Percentiles rank a stretch among this genome's conserved stretches.
phyloP scores from a whole-genome alignment of 2,797 vertebrate genomes.

The Myotis findleyi region DNA sequence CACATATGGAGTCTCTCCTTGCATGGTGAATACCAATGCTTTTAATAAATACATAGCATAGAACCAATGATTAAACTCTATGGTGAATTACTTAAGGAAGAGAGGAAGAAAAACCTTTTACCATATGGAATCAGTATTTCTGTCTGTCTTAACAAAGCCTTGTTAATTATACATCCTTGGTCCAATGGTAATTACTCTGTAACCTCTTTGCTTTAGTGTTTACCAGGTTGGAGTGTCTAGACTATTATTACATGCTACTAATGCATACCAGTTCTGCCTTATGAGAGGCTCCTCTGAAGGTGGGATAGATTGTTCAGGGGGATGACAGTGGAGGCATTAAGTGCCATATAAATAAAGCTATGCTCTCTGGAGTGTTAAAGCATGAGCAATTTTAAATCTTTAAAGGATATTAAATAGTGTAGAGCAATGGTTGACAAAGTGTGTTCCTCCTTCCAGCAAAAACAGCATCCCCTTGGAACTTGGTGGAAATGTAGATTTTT shows the following conservation, averaged over 20 bases:
- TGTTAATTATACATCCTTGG: constrained; percentile 70
- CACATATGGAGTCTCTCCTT: constrained; percentile 27
- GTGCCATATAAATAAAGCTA: not conserved
- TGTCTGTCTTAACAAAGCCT: constrained; percentile 76
- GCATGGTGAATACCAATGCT: constrained; percentile 32
- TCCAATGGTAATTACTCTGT: constrained; percentile 56
- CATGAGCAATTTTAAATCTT: not conserved
- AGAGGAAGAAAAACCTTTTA: constrained; percentile 64
- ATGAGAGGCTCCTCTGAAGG: constrained; percentile 23
- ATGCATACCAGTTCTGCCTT: constrained; percentile 8
- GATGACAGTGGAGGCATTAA: not conserved
- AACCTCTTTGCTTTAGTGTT: constrained; percentile 53
- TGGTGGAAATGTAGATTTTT: not conserved
- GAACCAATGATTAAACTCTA: constrained; percentile 62
- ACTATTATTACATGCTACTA: constrained; percentile 50
- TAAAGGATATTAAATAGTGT: not conserved
- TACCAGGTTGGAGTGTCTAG: constrained; percentile 42
- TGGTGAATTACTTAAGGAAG: constrained; percentile 67
- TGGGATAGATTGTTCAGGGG: not conserved
- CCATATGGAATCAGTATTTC: constrained; percentile 67
- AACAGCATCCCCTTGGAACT: constrained; percentile 7
- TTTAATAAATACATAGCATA: constrained; percentile 70
- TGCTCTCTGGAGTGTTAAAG: not conserved
- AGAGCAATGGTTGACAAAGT: not conserved
- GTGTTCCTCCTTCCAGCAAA: not conserved